These are phyloP conservation scores for Chelonus insularis DNA, from an alignment of 1,140 invertebrate species.

Conservation along the genomic window DNA sequence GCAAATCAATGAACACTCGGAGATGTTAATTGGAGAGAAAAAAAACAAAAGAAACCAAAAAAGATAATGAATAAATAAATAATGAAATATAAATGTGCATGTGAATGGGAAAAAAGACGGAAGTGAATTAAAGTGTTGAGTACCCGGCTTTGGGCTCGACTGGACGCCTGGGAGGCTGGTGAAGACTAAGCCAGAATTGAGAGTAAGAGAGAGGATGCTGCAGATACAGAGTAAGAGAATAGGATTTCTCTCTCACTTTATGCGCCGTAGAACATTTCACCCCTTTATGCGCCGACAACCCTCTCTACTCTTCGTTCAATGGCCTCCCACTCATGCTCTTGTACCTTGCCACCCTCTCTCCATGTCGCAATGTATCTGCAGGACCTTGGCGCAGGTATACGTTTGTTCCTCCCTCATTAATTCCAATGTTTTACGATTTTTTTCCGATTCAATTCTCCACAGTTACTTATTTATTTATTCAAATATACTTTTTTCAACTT, in stretches of 20 bases:
- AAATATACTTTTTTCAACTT: too few relatives aligned
- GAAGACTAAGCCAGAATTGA: conserved; percentile 16
- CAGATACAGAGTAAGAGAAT: conserved; percentile 44
- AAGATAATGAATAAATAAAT: too few relatives aligned
- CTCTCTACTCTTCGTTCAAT: conserved; percentile 27
- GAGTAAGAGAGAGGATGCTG: conserved; percentile 44
- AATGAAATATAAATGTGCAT: neutral
- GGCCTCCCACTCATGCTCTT: conserved; percentile 35
- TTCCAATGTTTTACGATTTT: too few relatives aligned
- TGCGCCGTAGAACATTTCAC: conserved; percentile 45
- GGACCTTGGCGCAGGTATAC: conserved; percentile 24
- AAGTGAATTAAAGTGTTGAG: conserved; percentile 24
- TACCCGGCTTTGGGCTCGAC: conserved; percentile 34
- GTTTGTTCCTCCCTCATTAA: too few relatives aligned
- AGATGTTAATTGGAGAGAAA: too few relatives aligned
- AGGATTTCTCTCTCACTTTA: conserved; percentile 18
- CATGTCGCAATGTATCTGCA: conserved; percentile 59
- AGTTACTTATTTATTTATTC: neutral
- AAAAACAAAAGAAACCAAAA: too few relatives aligned
- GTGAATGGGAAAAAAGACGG: neutral
- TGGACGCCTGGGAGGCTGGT: conserved; percentile 18
- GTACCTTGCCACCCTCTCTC: conserved; percentile 37
- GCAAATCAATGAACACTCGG: too few relatives aligned
- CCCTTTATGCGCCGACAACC: conserved; percentile 16
- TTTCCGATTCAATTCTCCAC: neutral